Conservation (phyloP, 2,113 vertebrate genomes). For the Caloenas nicobarica region DNA sequence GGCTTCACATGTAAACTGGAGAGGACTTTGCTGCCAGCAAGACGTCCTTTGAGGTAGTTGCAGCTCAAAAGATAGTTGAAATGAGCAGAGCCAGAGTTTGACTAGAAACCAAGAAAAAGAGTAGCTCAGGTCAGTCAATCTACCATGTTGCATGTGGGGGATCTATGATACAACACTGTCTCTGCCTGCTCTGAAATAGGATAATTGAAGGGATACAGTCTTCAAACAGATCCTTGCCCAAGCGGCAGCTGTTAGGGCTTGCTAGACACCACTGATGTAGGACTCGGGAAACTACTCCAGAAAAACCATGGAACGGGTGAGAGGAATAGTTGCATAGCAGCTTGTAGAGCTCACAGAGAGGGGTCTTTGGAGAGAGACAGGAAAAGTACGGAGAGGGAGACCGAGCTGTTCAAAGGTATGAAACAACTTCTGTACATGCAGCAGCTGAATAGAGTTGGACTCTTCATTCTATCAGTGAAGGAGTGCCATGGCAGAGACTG, state of each 20-base stretch:
- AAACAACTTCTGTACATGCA: neutral
- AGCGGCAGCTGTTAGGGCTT: neutral
- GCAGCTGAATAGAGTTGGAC: neutral
- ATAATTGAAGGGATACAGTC: neutral
- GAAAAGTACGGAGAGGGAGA: neutral
- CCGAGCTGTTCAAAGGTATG: neutral
- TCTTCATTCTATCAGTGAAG: neutral
- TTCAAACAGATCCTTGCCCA: neutral
- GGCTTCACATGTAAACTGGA: neutral
- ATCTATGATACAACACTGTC: neutral
- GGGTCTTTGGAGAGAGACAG: neutral
- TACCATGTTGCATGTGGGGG: neutral
- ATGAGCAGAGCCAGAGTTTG: neutral
- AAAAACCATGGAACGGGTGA: neutral
- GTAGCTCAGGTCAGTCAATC: neutral
- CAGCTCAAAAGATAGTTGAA: conserved; percentile 14
- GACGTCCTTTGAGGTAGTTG: neutral
- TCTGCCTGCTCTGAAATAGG: neutral
- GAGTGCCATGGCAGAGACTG: neutral
- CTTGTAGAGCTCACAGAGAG: neutral
- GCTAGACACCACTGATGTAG: neutral
- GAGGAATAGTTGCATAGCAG: neutral
- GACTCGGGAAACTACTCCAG: neutral
- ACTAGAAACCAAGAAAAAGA: neutral
- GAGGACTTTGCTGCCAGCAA: conserved; percentile 16